These are phyloP conservation scores for Laticauda colubrina DNA, from an alignment of 2,113 vertebrate species.

Conservation along the genomic window DNA sequence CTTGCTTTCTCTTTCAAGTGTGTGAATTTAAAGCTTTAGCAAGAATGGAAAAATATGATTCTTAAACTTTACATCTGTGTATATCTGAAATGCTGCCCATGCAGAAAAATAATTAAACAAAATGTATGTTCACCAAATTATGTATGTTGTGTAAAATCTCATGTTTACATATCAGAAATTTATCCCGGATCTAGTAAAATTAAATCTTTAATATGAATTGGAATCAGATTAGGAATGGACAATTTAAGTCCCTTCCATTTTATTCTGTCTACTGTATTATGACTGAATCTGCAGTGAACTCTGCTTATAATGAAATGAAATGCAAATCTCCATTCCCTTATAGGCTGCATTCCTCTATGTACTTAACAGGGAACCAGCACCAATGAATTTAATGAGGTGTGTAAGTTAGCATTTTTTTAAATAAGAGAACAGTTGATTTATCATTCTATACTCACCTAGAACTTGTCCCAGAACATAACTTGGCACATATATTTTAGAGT, in stretches of 20 bases:
- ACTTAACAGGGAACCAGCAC: background rate
- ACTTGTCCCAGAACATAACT: background rate
- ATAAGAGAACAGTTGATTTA: background rate
- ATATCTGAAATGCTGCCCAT: background rate
- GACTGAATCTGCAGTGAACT: background rate
- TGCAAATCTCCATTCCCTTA: background rate
- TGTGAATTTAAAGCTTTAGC: background rate
- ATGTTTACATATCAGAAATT: background rate
- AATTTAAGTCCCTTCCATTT: background rate
- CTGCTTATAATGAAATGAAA: background rate
- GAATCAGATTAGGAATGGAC: background rate
- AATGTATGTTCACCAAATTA: background rate
- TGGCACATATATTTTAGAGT: background rate
- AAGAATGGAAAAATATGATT: background rate
- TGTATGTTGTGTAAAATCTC: background rate
- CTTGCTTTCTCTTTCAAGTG: background rate
- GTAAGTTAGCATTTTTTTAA: background rate
- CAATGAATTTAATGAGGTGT: background rate
- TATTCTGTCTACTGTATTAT: background rate
- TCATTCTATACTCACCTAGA: background rate
- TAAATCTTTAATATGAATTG: background rate
- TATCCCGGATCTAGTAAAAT: background rate
- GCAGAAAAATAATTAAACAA: background rate
- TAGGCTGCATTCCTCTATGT: background rate
- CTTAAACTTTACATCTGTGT: background rate